Conservation (phyloP, 2,797 vertebrate species). For the Argyrosomus regius region DNA sequence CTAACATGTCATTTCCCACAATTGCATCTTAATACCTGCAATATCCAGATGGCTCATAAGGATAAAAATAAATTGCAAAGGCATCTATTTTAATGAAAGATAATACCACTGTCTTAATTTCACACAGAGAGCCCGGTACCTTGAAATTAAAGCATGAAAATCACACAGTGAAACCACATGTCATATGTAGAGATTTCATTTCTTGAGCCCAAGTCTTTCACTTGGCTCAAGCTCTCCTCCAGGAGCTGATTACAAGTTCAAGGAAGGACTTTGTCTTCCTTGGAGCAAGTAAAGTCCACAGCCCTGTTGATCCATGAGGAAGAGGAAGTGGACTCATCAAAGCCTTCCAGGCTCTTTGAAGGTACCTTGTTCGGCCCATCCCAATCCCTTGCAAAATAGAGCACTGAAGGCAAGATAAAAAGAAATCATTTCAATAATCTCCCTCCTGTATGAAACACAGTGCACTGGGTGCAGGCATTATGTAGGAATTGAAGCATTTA, state of each 20-base stretch:
- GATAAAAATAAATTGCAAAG: constrained; percentile 33
- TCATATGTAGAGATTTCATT: constrained; percentile 27
- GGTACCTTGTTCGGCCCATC: constrained; percentile 59
- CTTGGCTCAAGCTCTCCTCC: constrained; percentile 38
- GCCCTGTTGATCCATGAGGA: constrained; percentile 70
- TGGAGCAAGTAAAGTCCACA: constrained; percentile 51
- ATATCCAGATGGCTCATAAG: constrained; percentile 33
- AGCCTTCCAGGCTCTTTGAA: constrained; percentile 76
- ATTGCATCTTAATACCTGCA: constrained; percentile 31
- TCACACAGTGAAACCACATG: constrained; percentile 6
- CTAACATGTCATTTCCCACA: constrained; percentile 16
- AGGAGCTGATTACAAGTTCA: constrained; percentile 58
- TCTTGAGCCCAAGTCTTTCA: constrained; percentile 15
- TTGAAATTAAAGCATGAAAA: constrained; percentile 18
- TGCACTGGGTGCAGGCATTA: neutral
- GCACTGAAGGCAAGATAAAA: constrained; percentile 65
- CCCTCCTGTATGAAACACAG: constrained; percentile 23
- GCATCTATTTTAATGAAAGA: constrained; percentile 39
- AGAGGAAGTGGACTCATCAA: constrained; percentile 76
- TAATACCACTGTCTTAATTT: constrained; percentile 46
- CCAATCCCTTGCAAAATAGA: constrained; percentile 64
- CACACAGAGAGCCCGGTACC: neutral
- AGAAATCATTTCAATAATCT: constrained; percentile 58
- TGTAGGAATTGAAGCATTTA: neutral
- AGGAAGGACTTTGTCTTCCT: constrained; percentile 51